These are phyloP conservation scores for Polydrusus cervinus DNA, from an alignment of 2,888 invertebrate genomes.

Conservation along the genomic window DNA sequence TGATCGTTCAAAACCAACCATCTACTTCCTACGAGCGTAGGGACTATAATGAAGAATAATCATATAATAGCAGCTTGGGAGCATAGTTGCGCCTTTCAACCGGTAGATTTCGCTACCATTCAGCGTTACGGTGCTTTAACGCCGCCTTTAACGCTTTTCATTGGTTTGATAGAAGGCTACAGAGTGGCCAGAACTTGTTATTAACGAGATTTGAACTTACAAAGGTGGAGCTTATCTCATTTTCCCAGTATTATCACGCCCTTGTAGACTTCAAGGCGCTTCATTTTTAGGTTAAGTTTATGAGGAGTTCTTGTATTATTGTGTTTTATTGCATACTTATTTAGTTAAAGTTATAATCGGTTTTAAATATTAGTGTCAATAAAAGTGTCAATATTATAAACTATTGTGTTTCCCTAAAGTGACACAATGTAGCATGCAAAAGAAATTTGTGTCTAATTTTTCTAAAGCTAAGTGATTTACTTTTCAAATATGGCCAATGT, in stretches of 20 bases:
- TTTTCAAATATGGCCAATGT: too few relatives aligned
- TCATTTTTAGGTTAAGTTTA: conserved; percentile 69
- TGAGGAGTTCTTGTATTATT: conserved; percentile 59
- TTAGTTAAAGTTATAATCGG: conserved; percentile 42
- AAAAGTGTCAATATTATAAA: conserved; percentile 33
- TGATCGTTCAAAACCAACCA: conserved; percentile 70
- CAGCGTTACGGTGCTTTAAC: conserved; percentile 62
- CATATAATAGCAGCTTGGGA: conserved; percentile 72
- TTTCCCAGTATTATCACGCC: conserved; percentile 62
- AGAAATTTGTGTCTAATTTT: background rate
- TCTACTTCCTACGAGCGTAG: conserved; percentile 73
- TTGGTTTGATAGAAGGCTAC: conserved; percentile 60
- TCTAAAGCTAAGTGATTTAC: background rate
- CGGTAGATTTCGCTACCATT: conserved; percentile 70
- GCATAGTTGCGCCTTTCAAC: conserved; percentile 67
- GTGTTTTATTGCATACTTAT: conserved; percentile 59
- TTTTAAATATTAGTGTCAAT: conserved; percentile 34
- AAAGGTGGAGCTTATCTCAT: conserved; percentile 60
- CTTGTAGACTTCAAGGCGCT: conserved; percentile 69
- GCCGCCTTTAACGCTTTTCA: conserved; percentile 60
- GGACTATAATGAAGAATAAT: conserved; percentile 73
- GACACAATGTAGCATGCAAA: background rate
- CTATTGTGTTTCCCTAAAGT: conserved; percentile 21
- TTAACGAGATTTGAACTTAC: conserved; percentile 54
- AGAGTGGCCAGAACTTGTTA: conserved; percentile 64